Conservation (phyloP, 2,113 vertebrate genomes). For the Chaetura pelagica region DNA sequence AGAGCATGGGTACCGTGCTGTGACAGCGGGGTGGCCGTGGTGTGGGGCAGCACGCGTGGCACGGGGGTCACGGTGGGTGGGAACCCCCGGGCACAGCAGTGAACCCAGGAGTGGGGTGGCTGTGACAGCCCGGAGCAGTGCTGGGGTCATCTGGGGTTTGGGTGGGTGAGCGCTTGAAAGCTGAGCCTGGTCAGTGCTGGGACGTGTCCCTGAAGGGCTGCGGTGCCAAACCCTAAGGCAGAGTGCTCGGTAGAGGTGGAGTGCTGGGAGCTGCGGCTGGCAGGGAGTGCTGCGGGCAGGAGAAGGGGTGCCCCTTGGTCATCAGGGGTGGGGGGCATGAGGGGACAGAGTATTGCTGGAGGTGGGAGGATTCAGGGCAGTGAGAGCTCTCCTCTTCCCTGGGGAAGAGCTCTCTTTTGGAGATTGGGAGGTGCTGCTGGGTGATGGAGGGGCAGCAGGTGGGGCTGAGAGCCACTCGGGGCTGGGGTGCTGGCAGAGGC, state of each 20-base stretch:
- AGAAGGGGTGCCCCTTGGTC: neutral
- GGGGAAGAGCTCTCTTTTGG: neutral
- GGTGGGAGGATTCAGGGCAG: neutral
- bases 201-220: neutral
- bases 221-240: rapidly evolving
- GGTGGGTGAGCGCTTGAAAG: too few species aligned
- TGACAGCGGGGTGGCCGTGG: neutral
- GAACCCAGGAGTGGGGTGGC: neutral
- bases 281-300: neutral
- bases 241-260: neutral
- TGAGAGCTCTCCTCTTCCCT: neutral
- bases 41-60: neutral
- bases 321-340: neutral
- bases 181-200: neutral
- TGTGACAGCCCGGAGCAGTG: rapidly evolving
- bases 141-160: neutral
- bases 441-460: neutral
- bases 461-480: too few species aligned
- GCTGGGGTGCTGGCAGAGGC: too few species aligned
- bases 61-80: neutral
- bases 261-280: neutral
- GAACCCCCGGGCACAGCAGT: rapidly evolving
- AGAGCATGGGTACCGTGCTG: rapidly evolving
- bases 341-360: neutral
- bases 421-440: neutral